phyloP scores from a whole-genome alignment of 2,888 invertebrate species.

The Notodonta dromedarius region DNA sequence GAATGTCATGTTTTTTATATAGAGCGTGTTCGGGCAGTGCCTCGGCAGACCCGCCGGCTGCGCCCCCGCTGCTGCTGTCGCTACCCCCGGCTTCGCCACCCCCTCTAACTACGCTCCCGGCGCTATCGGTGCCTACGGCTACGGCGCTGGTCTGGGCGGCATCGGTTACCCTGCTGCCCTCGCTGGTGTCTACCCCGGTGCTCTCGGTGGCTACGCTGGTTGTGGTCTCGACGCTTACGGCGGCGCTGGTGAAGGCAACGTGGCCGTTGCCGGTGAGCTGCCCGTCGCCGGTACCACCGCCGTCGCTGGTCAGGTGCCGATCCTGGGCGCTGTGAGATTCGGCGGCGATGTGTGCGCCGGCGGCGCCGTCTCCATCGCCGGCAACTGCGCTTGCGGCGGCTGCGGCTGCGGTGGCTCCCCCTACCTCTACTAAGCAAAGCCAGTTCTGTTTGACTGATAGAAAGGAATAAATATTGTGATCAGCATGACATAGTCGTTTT shows the following conservation, averaged over 20 bases:
- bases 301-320: constrained; percentile 53
- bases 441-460: neutral
- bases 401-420: constrained; percentile 3
- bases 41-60: constrained; percentile 1
- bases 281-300: constrained; percentile 51
- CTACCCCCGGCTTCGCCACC: neutral
- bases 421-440: neutral
- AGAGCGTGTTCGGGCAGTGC: constrained; percentile 1
- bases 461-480: neutral
- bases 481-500: neutral
- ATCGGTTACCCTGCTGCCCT: constrained; percentile 31
- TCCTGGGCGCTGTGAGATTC: constrained; percentile 51
- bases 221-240: constrained; percentile 31
- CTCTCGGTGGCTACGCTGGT: constrained; percentile 5
- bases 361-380: constrained; percentile 54
- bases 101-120: constrained; percentile 11
- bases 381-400: constrained; percentile 51
- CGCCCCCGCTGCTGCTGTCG: constrained; percentile 1
- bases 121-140: neutral
- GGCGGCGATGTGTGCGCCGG: constrained; percentile 54
- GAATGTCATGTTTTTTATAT: neutral
- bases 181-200: constrained; percentile 23
- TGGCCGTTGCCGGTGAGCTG: constrained; percentile 46
- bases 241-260: constrained; percentile 44
- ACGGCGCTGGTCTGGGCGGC: constrained; percentile 17